phyloP scores from a whole-genome alignment of 2,113 vertebrate genomes.

The Heteronetta atricapilla region DNA sequence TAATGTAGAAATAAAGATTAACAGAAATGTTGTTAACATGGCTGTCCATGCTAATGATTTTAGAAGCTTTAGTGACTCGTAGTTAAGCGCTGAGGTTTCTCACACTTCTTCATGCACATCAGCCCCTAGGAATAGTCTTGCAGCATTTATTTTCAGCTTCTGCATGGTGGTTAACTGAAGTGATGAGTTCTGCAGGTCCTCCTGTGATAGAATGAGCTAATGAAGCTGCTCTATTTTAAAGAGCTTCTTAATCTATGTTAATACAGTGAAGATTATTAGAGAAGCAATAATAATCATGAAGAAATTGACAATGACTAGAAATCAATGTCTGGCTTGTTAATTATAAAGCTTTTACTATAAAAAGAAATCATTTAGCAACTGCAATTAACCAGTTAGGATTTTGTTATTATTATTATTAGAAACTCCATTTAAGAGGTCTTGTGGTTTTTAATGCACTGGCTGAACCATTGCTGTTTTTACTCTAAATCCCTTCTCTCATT shows the following conservation, averaged over 20 bases:
- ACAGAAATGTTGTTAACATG: not conserved
- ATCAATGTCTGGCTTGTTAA: conserved; percentile 77
- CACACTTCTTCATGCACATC: not conserved
- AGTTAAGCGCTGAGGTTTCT: not conserved
- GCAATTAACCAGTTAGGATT: conserved; percentile 69
- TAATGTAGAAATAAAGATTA: not conserved
- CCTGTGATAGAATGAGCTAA: conserved; percentile 59
- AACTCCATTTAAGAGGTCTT: conserved; percentile 53
- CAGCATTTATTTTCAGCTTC: conserved; percentile 50
- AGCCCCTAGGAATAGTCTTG: not conserved
- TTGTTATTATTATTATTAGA: conserved; percentile 51
- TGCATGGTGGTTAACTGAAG: conserved; percentile 17
- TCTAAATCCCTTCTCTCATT: not conserved
- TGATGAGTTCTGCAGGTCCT: conserved; percentile 39
- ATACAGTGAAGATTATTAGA: conserved; percentile 73
- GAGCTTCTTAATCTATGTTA: conserved; percentile 74
- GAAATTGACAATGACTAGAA: conserved; percentile 78
- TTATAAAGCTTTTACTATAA: conserved; percentile 77
- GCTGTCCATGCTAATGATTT: conserved; percentile 5
- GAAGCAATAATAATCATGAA: conserved; percentile 77
- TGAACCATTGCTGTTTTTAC: conserved; percentile 37
- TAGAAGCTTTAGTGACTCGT: not conserved
- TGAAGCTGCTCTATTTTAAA: conserved; percentile 72
- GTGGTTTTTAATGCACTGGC: conserved; percentile 38
- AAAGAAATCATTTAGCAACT: conserved; percentile 78